These are phyloP conservation scores for Heteractis magnifica DNA, from an alignment of 92 coral and sea anemone genomes.

Conservation along the genomic window DNA sequence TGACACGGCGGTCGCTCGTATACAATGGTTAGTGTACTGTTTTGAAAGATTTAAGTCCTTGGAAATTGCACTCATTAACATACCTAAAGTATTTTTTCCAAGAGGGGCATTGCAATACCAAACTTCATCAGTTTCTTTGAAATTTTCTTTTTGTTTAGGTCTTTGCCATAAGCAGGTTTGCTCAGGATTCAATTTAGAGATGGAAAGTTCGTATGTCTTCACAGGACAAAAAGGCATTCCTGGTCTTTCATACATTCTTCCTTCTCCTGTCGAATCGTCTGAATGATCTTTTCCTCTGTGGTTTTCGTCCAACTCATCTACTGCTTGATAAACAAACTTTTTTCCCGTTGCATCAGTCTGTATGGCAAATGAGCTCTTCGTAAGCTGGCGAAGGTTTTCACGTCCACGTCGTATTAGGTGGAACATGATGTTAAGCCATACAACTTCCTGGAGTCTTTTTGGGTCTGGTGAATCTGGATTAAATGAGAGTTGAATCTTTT, in stretches of 20 bases:
- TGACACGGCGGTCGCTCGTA: constrained; percentile 45
- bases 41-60: constrained; percentile 36
- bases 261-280: constrained; percentile 41
- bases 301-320: constrained; percentile 49
- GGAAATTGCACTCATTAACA: constrained; percentile 46
- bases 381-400: constrained; percentile 43
- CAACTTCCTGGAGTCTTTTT: constrained; percentile 39
- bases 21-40: constrained; percentile 42
- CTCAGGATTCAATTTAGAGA: constrained; percentile 31
- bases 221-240: constrained; percentile 40
- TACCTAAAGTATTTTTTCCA: constrained; percentile 45
- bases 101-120: constrained; percentile 54
- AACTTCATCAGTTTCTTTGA: constrained; percentile 22
- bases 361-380: constrained; percentile 46
- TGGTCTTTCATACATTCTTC: constrained; percentile 56
- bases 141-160: constrained; percentile 24
- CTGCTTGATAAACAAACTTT: constrained; percentile 42
- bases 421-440: constrained; percentile 51
- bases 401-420: constrained; percentile 47
- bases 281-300: constrained; percentile 46
- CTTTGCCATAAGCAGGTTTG: constrained; percentile 56
- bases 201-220: constrained; percentile 35
- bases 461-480: constrained; percentile 44
- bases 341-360: constrained; percentile 38
- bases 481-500: constrained; percentile 30